phyloP scores from a whole-genome alignment of 2,797 vertebrate genomes.

The Cephalopachus bancanus region DNA sequence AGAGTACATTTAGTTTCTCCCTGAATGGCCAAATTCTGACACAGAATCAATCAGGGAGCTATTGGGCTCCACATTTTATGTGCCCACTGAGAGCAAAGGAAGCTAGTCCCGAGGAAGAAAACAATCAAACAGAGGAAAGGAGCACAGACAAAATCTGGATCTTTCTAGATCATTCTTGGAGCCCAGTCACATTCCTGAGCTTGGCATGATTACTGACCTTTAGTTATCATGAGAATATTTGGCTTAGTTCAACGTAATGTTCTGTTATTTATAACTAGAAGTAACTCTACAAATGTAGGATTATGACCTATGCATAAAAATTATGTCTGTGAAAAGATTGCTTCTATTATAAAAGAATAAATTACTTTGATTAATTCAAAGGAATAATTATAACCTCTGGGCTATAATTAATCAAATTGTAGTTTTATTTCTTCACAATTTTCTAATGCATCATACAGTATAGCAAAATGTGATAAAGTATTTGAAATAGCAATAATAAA shows the following conservation, averaged over 20 bases:
- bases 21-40: neutral
- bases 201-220: conserved; percentile 24
- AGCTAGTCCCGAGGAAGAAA: neutral
- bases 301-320: conserved; percentile 54
- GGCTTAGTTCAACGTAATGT: neutral
- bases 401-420: conserved; percentile 67
- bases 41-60: neutral
- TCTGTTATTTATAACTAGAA: conserved; percentile 28
- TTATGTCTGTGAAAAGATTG: conserved; percentile 45
- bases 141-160: neutral
- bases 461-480: conserved; percentile 58
- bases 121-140: neutral
- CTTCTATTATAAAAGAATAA: conserved; percentile 60
- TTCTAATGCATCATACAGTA: neutral
- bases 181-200: neutral
- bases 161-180: neutral
- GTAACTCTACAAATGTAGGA: conserved; percentile 4
- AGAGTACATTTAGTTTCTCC: neutral
- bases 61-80: neutral
- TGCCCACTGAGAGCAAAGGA: neutral
- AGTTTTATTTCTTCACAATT: conserved; percentile 45
- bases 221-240: neutral
- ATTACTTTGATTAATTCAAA: conserved; percentile 58
- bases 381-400: conserved; percentile 38
- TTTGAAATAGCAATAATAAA: conserved; percentile 37